phyloP scores from a whole-genome alignment of 2,888 invertebrate species.

The Oscheius sp. region DNA sequence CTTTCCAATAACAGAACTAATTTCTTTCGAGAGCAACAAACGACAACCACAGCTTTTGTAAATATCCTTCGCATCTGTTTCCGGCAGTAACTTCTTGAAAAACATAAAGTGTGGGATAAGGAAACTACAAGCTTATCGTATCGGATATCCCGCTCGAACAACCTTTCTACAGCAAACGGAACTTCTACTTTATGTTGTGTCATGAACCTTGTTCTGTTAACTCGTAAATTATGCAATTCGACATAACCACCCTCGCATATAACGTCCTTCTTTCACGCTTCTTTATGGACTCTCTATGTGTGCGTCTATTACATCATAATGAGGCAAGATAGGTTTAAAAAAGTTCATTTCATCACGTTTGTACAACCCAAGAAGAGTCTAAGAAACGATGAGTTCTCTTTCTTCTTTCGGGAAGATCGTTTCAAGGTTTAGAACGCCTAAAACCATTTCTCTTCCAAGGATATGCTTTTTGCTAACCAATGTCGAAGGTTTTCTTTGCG shows the following conservation, averaged over 20 bases:
- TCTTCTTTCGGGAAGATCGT: conserved; percentile 52
- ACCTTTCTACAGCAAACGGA: too few species aligned
- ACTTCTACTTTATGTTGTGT: too few species aligned
- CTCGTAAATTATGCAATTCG: too few species aligned
- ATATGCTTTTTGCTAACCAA: conserved; percentile 32
- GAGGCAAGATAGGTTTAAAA: too few species aligned
- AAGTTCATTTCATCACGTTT: neutral
- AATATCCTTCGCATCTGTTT: neutral
- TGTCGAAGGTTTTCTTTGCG: conserved; percentile 58
- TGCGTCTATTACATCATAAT: too few species aligned
- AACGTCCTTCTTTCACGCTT: too few species aligned
- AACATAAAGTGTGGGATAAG: neutral
- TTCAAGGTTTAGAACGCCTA: conserved; percentile 46
- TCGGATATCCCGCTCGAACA: neutral
- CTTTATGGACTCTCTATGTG: too few species aligned
- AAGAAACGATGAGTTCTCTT: conserved; percentile 45
- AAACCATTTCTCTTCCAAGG: too few species aligned
- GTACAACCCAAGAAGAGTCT: neutral
- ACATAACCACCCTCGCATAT: too few species aligned
- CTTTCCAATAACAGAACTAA: neutral
- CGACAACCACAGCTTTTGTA: neutral
- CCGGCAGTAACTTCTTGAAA: neutral
- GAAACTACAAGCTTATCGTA: neutral
- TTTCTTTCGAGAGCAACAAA: neutral
- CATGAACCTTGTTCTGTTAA: too few species aligned